Percentiles rank a stretch among this genome's conserved stretches.
phyloP scores from a whole-genome alignment of 37 sponge, comb jelly and placozoan species.

The Spongilla lacustris region DNA sequence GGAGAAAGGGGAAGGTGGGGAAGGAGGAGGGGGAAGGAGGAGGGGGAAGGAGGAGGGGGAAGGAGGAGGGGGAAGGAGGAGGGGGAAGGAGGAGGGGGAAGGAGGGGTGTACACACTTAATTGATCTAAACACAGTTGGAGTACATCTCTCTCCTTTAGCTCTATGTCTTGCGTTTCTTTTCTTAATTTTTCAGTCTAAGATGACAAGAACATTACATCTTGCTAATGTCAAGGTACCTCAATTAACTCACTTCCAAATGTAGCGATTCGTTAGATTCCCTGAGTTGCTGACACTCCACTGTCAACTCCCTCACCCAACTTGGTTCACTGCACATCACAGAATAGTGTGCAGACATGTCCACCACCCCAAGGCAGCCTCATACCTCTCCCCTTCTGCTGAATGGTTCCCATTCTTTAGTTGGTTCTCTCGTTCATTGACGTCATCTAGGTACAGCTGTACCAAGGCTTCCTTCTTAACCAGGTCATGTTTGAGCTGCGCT shows the following conservation, averaged over 20 bases:
- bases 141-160: conserved; percentile 64
- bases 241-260: conserved; percentile 32
- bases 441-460: conserved; percentile 50
- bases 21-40: neutral
- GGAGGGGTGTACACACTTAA: conserved; percentile 19
- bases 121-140: conserved; percentile 66
- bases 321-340: conserved; percentile 9
- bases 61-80: neutral
- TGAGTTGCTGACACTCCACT: conserved; percentile 64
- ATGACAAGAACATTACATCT: neutral
- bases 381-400: conserved; percentile 6
- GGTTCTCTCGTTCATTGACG: neutral
- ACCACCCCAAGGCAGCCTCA: no score
- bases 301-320: conserved; percentile 58
- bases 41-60: neutral
- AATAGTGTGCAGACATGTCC: neutral
- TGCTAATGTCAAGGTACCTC: neutral
- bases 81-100: neutral
- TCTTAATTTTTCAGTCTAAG: conserved; percentile 30
- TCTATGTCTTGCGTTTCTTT: conserved; percentile 55
- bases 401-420: neutral
- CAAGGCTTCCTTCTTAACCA: conserved; percentile 67
- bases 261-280: conserved; percentile 55
- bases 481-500: conserved; percentile 60
- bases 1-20: neutral